Evolutionary conservation across 2,797 vertebrate species (phyloP), one percentile per base, ranked within the genome.

Genomic region (Pseudotriccus pelzelni): DNA sequence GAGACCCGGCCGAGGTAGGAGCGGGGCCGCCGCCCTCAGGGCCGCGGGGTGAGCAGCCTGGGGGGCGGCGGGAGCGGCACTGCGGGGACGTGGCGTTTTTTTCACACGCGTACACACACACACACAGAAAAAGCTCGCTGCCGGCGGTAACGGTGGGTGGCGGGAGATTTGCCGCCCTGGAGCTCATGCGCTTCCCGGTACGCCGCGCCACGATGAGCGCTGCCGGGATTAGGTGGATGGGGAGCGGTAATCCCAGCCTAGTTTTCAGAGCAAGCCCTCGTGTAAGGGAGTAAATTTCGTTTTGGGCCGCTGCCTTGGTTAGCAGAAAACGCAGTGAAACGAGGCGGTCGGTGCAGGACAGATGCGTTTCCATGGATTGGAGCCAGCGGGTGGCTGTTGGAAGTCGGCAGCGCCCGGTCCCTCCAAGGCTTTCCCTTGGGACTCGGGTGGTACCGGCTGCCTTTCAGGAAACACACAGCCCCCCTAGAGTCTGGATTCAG

Each of bases 311-410:
- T 12, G 43, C 0, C 10, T 18, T 2, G 56, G 5, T 24, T 37
- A 17, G 28, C 37, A 8, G 66, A 9, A 37, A 3, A 13, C 9
- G 44, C 44, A 8, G 56, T 9, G 87, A 7, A 3, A 3, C 7
- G 64, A 9, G 72, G 50, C 63, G 43, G 36, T 25, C 63, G 39
- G 27, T 14, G 56, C 18, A 9, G 78, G 23, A 1, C 14, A 5
- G 55, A 0, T 9, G n/a, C 1, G 9, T 2, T 24, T 55, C 6
- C 62, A 15, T 2, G 21, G 47, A 0, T 14, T 7, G 0, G 7
- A 49, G 68, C 9, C 75, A 3, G 47, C 1, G 13, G 46, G 39
- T 4, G 43, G 28, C 37, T 20, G 19, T 41, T 41, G 41, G 34
- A 11, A 49, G n/a, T 37, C 37, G 32, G n/a, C 62, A 10, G 19